Conservation (phyloP, 2,797 vertebrate species). For the Coreius guichenoti region DNA sequence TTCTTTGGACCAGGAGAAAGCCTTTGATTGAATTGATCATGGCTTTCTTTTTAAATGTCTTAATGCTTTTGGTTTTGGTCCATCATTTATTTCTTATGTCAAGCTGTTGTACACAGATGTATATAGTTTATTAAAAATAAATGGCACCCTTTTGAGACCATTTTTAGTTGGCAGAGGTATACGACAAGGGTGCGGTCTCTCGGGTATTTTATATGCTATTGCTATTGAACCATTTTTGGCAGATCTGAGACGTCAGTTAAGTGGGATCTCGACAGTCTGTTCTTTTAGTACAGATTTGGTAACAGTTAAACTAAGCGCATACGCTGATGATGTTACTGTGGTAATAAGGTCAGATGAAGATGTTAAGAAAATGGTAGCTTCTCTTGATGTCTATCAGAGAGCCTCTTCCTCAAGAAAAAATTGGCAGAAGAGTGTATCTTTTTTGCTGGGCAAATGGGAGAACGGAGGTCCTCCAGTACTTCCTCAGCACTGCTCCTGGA, state of each 20-base stretch:
- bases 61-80: background rate
- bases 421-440: too few relatives aligned
- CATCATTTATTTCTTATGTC: background rate
- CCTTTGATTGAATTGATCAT: too few relatives aligned
- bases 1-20: background rate
- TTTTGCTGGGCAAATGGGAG: too few relatives aligned
- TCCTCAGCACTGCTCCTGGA: too few relatives aligned
- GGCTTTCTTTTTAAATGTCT: background rate
- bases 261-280: background rate
- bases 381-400: too few relatives aligned
- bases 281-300: background rate
- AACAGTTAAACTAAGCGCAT: background rate
- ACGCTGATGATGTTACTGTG: background rate
- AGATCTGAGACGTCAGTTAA: background rate
- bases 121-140: background rate
- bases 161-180: background rate
- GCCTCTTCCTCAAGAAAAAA: too few relatives aligned
- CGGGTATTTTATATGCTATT: background rate
- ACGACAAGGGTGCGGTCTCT: background rate
- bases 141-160: background rate
- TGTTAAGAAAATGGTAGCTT: too few relatives aligned
- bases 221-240: background rate
- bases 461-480: too few relatives aligned
- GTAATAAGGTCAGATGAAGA: too few relatives aligned
- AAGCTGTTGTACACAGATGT: constrained; percentile 1